Evolutionary conservation across 2,888 invertebrate genomes (phyloP).

Genomic region (Neoscelio sp.): DNA sequence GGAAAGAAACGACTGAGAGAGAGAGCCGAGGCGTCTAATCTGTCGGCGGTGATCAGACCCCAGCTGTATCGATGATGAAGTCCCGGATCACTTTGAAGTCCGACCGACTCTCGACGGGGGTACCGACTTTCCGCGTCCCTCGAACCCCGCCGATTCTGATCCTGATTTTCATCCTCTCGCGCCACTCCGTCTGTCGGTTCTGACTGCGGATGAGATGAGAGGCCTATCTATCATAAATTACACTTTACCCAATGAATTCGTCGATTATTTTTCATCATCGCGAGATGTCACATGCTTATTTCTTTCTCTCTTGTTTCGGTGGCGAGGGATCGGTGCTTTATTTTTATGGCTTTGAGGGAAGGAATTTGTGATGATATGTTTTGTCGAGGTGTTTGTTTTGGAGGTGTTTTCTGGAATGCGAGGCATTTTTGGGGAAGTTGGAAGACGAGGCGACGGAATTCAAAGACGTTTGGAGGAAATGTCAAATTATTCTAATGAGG

Average conservation of each 20-base stretch:
- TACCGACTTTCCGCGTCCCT: constrained; percentile 75
- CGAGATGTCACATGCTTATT: constrained; percentile 5
- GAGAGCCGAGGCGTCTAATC: constrained; percentile 80
- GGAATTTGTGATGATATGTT: too few relatives aligned
- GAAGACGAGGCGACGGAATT: constrained; percentile 48
- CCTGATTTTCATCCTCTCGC: constrained; percentile 75
- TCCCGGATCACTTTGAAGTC: constrained; percentile 81
- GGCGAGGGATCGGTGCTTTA: too few relatives aligned
- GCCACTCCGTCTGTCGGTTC: constrained; percentile 75
- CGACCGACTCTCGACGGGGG: constrained; percentile 79
- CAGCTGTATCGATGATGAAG: constrained; percentile 82
- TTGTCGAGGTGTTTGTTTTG: too few relatives aligned
- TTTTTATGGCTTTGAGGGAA: constrained; percentile 43
- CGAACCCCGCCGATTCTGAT: constrained; percentile 71
- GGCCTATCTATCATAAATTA: too few relatives aligned
- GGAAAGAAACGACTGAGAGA: constrained; percentile 61
- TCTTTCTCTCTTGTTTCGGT: background rate
- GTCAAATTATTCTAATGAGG: constrained; percentile 57
- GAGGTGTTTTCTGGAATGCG: constrained; percentile 58
- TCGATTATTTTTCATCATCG: constrained; percentile 23
- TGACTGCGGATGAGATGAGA: constrained; percentile 50
- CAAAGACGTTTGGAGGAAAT: constrained; percentile 38
- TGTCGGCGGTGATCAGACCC: constrained; percentile 82
- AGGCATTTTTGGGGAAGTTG: constrained; percentile 41
- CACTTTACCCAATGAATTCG: too few relatives aligned